Evolutionary conservation across 1,140 invertebrate species (phyloP).

Genomic region (Cheumatopsyche charites): DNA sequence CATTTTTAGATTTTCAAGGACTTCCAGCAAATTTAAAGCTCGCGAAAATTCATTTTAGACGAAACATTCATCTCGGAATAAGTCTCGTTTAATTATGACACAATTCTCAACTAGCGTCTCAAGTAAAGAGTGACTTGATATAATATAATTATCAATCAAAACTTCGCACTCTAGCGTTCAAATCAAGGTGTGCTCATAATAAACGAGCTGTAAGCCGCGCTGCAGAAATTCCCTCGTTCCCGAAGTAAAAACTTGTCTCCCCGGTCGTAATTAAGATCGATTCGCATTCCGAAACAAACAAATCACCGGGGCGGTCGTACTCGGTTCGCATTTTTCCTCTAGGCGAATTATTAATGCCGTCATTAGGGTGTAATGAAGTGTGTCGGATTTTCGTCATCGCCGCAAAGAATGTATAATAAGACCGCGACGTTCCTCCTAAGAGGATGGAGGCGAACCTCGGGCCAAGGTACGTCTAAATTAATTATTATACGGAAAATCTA

Average conservation of each 20-base stretch:
- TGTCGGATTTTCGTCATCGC: constrained; percentile 27
- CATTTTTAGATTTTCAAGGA: no score
- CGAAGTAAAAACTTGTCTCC: not conserved
- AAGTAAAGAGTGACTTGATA: no score
- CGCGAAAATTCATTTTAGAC: no score
- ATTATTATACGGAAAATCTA: constrained; percentile 24
- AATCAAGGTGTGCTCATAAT: no score
- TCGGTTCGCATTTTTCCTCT: constrained; percentile 8
- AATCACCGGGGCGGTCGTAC: not conserved
- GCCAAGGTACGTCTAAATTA: constrained; percentile 42
- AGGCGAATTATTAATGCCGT: constrained; percentile 21
- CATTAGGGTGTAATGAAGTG: constrained; percentile 17
- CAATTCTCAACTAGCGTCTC: no score
- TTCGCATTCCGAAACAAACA: constrained; percentile 18
- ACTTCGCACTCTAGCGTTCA: no score
- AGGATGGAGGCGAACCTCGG: constrained; percentile 36
- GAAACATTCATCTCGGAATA: no score
- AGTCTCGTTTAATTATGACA: no score
- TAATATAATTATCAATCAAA: no score
- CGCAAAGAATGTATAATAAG: constrained; percentile 32
- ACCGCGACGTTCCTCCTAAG: constrained; percentile 32
- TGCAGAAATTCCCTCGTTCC: not conserved
- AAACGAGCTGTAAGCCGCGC: not conserved
- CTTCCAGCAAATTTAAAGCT: no score
- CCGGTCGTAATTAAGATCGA: constrained; percentile 19